Evolutionary conservation across 2,888 invertebrate genomes (phyloP).

Genomic region (Pardosa pseudoannulata): DNA sequence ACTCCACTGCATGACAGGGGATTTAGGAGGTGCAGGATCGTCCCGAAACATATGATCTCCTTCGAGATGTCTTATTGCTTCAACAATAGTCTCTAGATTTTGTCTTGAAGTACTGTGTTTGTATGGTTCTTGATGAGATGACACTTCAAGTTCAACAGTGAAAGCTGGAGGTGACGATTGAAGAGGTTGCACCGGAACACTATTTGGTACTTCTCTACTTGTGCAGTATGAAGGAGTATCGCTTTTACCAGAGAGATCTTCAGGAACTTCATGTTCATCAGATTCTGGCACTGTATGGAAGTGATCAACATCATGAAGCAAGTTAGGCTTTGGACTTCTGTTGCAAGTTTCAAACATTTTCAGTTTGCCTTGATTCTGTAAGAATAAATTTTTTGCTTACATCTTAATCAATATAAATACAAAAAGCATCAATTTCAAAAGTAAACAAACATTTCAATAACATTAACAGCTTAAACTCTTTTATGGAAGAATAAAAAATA

Average conservation of each 20-base stretch:
- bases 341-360: background rate
- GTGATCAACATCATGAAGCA: constrained; percentile 38
- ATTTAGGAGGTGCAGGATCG: constrained; percentile 74
- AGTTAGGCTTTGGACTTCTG: background rate
- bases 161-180: constrained; percentile 21
- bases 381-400: too few species aligned
- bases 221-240: constrained; percentile 15
- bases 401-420: too few species aligned
- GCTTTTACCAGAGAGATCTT: constrained; percentile 66
- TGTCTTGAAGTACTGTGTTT: constrained; percentile 86
- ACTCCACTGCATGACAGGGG: background rate
- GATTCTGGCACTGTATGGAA: constrained; percentile 41
- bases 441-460: too few species aligned
- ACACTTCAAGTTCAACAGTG: constrained; percentile 9
- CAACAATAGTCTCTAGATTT: constrained; percentile 98
- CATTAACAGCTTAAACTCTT: too few species aligned
- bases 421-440: too few species aligned
- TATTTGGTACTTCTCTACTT: constrained; percentile 23
- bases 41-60: constrained; percentile 95
- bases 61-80: constrained; percentile 97
- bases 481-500: too few species aligned
- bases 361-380: background rate
- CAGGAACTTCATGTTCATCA: constrained; percentile 47
- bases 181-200: constrained; percentile 16
- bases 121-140: constrained; percentile 13